These are phyloP conservation scores for Toxostoma redivivum DNA, from an alignment of 2,113 vertebrate species.

Conservation along the genomic window DNA sequence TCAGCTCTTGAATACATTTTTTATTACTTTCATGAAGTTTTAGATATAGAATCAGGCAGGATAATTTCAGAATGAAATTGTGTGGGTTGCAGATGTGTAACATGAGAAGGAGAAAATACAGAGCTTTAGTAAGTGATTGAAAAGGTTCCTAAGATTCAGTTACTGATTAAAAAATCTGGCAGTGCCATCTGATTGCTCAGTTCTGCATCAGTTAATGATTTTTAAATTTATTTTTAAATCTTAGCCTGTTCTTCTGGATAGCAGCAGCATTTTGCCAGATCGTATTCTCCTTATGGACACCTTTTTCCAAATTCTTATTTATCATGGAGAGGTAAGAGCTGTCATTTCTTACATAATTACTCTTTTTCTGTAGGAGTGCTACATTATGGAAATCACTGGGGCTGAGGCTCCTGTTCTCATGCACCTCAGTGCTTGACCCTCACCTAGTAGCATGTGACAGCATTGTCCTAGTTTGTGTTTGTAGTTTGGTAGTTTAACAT, in stretches of 20 bases:
- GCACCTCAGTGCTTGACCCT: not conserved
- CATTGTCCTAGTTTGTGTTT: not conserved
- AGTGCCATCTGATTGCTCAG: not conserved
- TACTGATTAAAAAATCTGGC: not conserved
- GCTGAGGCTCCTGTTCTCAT: not conserved
- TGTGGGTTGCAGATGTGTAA: not conserved
- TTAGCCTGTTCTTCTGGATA: slow-evolving; percentile 94
- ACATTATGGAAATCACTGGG: not conserved
- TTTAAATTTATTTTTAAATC: not conserved
- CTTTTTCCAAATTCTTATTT: slow-evolving; percentile 98
- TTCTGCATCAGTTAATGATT: not conserved
- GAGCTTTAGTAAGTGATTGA: not conserved
- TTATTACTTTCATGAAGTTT: not conserved
- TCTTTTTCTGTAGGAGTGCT: not conserved
- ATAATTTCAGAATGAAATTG: not conserved
- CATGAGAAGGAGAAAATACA: not conserved
- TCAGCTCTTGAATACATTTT: not conserved
- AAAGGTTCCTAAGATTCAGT: not conserved
- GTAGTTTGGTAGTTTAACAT: not conserved
- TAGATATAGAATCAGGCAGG: not conserved
- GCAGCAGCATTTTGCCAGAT: slow-evolving; percentile 96
- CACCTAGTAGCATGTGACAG: not conserved
- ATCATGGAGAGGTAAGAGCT: slow-evolving; percentile 91
- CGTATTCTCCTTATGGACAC: slow-evolving; percentile 98
- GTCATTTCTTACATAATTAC: not conserved